A percentile compares a stretch with the other conserved stretches of the same genome.
These are phyloP conservation scores for Melikaiella ostensackeni DNA, from an alignment of 2,888 invertebrate species.

Conservation along the genomic window DNA sequence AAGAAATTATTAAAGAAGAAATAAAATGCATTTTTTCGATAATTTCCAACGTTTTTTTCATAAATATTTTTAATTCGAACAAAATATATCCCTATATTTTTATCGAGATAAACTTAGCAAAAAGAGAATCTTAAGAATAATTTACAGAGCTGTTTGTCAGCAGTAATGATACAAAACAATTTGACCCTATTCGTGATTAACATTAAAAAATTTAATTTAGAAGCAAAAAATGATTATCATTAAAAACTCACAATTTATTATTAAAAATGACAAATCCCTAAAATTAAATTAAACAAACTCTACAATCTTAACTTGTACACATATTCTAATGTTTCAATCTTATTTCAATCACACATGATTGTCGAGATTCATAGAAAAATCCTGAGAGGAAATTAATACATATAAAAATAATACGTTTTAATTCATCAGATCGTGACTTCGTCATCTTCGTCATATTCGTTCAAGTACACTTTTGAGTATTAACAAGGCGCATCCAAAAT, in stretches of 20 bases:
- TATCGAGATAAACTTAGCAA: background rate
- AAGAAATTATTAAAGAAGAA: too few relatives aligned
- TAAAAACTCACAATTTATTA: background rate
- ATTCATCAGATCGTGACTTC: background rate
- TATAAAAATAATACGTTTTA: conserved; percentile 15
- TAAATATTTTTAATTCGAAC: too few relatives aligned
- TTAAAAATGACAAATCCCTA: background rate
- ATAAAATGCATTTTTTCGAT: too few relatives aligned
- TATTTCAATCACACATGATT: background rate
- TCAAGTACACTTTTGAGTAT: conserved; percentile 33
- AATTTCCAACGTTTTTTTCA: too few relatives aligned
- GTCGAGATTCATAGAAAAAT: conserved; percentile 12
- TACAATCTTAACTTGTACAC: background rate
- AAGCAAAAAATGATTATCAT: background rate
- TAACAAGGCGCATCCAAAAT: conserved; percentile 7
- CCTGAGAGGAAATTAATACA: conserved; percentile 14
- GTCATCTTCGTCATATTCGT: background rate
- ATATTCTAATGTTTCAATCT: background rate
- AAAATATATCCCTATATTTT: too few relatives aligned
- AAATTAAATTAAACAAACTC: background rate
- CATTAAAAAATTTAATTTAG: background rate
- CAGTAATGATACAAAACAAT: conserved; percentile 19
- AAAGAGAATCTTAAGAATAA: background rate
- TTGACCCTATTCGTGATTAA: conserved; percentile 13
- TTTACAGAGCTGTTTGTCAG: background rate